Evolutionary conservation across 2,113 vertebrate species (phyloP).

Genomic region (Rhea americana): DNA sequence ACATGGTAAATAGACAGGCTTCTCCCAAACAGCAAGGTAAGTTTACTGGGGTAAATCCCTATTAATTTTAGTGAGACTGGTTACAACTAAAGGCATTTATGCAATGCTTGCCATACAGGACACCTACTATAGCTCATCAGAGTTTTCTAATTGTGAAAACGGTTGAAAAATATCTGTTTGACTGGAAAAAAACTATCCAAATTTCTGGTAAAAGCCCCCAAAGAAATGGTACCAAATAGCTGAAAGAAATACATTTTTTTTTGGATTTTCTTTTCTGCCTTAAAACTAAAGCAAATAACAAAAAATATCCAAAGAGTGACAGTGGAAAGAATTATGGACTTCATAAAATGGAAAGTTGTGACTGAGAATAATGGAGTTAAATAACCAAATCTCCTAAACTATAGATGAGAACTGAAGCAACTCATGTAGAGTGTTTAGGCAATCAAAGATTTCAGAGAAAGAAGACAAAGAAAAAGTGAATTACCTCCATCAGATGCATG

Average conservation of each 20-base stretch:
- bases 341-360: background rate
- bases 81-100: background rate
- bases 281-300: background rate
- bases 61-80: background rate
- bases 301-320: background rate
- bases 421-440: background rate
- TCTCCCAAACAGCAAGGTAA: background rate
- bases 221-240: background rate
- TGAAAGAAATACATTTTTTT: background rate
- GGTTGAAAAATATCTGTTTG: slow-evolving; percentile 6
- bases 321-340: background rate
- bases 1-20: background rate
- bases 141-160: background rate
- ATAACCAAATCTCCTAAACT: background rate
- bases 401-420: background rate
- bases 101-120: background rate
- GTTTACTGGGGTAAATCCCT: background rate
- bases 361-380: background rate
- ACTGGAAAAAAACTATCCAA: background rate
- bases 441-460: background rate
- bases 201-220: background rate
- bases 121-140: background rate
- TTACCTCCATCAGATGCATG: background rate
- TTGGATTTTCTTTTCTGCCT: background rate
- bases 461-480: background rate